A percentile compares a stretch with the other conserved stretches of the same genome.
phyloP scores from a whole-genome alignment of 2,113 vertebrate genomes.

The Peromyscus polionotus region DNA sequence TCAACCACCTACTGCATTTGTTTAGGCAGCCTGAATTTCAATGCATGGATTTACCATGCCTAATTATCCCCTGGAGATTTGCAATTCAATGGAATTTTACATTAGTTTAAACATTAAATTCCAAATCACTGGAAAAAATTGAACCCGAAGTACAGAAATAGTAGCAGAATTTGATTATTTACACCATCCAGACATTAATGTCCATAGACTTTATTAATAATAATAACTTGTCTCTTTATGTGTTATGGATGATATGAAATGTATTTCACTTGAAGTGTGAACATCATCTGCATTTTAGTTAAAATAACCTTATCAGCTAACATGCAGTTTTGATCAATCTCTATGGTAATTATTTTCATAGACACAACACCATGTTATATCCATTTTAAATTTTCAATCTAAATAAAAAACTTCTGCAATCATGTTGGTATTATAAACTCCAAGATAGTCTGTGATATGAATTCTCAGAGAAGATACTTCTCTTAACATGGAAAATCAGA shows the following conservation, averaged over 20 bases:
- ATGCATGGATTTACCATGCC: background rate
- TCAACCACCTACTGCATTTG: background rate
- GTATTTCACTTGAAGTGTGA: background rate
- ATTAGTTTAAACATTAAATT: constrained; percentile 56
- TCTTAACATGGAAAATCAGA: background rate
- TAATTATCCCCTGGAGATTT: constrained; percentile 8
- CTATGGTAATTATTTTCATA: background rate
- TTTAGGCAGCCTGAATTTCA: background rate
- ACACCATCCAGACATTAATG: background rate
- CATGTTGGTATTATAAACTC: background rate
- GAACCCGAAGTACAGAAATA: constrained; percentile 26
- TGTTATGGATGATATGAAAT: background rate
- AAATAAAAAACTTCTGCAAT: background rate
- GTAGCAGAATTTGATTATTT: constrained; percentile 25
- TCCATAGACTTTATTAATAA: background rate
- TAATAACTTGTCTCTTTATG: background rate
- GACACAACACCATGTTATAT: no score
- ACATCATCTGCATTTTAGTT: background rate
- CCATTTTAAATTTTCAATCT: background rate
- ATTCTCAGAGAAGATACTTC: background rate
- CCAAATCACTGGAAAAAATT: constrained; percentile 44
- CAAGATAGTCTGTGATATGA: background rate
- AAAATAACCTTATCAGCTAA: background rate
- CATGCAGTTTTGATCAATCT: background rate
- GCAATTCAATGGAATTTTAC: constrained; percentile 34